Base-by-base conservation (phyloP, 2,888 invertebrate species). In the Melolontha melolontha region DNA sequence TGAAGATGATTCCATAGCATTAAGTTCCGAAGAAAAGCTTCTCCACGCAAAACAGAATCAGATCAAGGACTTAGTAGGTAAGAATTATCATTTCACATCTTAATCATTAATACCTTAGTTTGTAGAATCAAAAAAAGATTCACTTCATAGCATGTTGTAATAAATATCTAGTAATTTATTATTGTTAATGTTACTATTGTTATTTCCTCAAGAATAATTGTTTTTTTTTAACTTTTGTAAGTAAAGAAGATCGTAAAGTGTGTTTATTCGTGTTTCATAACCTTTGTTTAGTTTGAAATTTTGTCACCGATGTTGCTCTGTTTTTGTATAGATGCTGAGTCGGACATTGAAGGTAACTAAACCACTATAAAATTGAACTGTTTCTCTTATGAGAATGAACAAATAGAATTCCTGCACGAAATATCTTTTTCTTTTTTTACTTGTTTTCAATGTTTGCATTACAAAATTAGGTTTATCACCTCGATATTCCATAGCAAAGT, bases 11-110 rank as follows among this genome's bases (percentile, higher is more conserved):
- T 91, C 90, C 68, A 86, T 89, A 64, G 87, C 87, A 22, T 84
- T 91, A 54, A 91, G 90, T 16, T 90, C 91, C 0, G 95, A 95
- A 79, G 95, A 95, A 78, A 88, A 91, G 71, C 87, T 91, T 67
- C 87, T 92, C 62, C 93, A 92, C 79, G 91, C 91, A 52, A 90
- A 92, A 76, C 91, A 93, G 76, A 90, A 91, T 76, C 92, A 91
- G 81, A 91, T 95, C 78, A 87, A 91, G 80, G 90, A 93, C 81
- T 89, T 95, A 76, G 91, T 94, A 75, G 92, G 94, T 94, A 82
- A 83, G 88, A 12, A 11, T 84, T 34, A 27, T 10, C 41, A 17
- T 39, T 17, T 29, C 11, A 12, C 17, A 11, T 16, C n/a, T 16
- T 16, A 42, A 44, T 8, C n/a, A 29, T 16, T 27, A 17, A 55